Percentiles rank a stretch among this genome's conserved stretches.
phyloP scores from a whole-genome alignment of 2,113 vertebrate genomes.

The Spilogale gracilis region DNA sequence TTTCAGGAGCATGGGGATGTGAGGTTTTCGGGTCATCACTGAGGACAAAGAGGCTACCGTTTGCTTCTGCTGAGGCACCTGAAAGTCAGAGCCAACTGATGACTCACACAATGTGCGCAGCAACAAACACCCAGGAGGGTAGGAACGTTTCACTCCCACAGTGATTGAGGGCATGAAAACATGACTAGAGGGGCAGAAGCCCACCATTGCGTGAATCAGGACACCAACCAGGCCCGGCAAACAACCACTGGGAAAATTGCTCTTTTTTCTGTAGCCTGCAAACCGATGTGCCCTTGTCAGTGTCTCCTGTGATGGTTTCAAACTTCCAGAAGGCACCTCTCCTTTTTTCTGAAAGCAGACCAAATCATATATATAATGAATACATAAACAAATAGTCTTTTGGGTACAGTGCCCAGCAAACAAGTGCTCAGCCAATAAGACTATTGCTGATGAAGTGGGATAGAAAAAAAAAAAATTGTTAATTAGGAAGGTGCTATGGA shows the following conservation, averaged over 20 bases:
- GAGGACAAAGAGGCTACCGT: neutral
- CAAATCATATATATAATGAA: neutral
- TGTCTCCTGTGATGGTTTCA: neutral
- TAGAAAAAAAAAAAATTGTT: neutral
- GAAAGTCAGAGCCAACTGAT: neutral
- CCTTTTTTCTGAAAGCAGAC: conserved; percentile 41
- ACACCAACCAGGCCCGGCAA: neutral
- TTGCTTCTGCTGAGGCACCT: conserved; percentile 8
- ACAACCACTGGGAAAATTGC: neutral
- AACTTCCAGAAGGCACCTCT: neutral
- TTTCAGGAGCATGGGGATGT: neutral
- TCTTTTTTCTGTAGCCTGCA: neutral
- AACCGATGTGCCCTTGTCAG: neutral
- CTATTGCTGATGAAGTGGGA: neutral
- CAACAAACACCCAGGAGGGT: neutral
- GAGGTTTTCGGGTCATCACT: neutral
- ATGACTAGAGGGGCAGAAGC: neutral
- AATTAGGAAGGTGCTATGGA: neutral
- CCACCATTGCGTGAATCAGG: neutral
- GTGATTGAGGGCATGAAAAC: neutral
- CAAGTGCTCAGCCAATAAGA: conserved; percentile 21
- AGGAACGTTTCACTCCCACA: too few species aligned
- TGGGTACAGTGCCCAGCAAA: conserved; percentile 42
- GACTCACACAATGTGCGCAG: neutral
- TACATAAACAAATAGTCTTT: conserved; percentile 40